Percentiles rank a stretch among this genome's conserved stretches.
phyloP scores from a whole-genome alignment of 2,888 invertebrate species.

The Trissonchulus latispiculum region DNA sequence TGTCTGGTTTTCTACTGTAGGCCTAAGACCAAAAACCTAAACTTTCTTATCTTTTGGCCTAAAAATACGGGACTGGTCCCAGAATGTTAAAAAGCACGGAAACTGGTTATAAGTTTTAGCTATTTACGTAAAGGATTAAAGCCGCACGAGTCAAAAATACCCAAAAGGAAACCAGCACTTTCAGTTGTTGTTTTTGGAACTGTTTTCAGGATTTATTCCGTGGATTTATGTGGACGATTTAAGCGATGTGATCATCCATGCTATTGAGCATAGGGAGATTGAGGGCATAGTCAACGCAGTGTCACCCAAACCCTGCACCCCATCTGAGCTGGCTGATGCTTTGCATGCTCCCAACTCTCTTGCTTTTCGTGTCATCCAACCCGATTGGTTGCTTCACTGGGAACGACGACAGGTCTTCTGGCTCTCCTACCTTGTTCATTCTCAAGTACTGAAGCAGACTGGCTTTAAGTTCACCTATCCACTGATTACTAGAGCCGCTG shows the following conservation, averaged over 20 bases:
- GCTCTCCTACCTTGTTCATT: background rate
- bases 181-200: too few relatives aligned
- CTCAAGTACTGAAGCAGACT: background rate
- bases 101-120: too few relatives aligned
- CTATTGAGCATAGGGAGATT: background rate
- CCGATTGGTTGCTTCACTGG: background rate
- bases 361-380: background rate
- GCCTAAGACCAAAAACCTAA: too few relatives aligned
- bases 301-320: background rate
- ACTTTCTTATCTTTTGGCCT: too few relatives aligned
- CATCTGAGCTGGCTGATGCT: background rate
- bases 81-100: too few relatives aligned
- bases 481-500: background rate
- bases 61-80: too few relatives aligned
- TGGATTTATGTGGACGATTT: background rate
- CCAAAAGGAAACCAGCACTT: too few relatives aligned
- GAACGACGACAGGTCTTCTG: background rate
- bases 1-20: too few relatives aligned
- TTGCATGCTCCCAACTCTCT: background rate
- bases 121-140: too few relatives aligned
- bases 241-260: background rate
- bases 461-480: background rate
- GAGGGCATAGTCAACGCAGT: background rate
- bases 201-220: background rate
- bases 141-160: too few relatives aligned